phyloP scores from a whole-genome alignment of 2,113 vertebrate genomes.

The Gorilla gorilla region DNA sequence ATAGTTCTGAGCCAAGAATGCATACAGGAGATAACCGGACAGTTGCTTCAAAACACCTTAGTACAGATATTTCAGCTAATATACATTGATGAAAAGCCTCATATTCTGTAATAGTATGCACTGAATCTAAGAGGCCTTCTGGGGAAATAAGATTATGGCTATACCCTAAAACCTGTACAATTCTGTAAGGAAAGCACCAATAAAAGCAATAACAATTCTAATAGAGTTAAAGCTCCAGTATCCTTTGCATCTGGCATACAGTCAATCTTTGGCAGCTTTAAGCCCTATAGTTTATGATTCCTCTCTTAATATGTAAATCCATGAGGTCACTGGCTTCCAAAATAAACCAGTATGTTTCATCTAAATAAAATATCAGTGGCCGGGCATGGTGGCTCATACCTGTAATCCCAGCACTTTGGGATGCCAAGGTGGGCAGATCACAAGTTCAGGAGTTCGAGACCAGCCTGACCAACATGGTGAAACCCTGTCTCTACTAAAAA shows the following conservation, averaged over 20 bases:
- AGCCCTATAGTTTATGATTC: neutral
- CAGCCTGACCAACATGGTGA: too few relatives aligned
- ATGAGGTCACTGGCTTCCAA: neutral
- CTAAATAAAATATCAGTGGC: neutral
- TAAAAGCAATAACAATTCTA: too few relatives aligned
- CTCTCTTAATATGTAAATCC: neutral
- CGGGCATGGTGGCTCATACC: too few relatives aligned
- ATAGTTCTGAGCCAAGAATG: too few relatives aligned
- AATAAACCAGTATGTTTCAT: neutral
- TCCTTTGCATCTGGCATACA: neutral
- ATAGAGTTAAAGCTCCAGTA: neutral
- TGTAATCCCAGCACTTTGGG: too few relatives aligned
- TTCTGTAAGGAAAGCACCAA: neutral
- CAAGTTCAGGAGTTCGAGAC: too few relatives aligned
- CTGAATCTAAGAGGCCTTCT: neutral
- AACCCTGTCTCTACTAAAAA: too few relatives aligned
- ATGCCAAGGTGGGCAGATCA: too few relatives aligned
- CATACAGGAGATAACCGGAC: too few relatives aligned
- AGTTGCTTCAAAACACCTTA: too few relatives aligned
- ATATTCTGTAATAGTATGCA: neutral
- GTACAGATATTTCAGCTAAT: neutral
- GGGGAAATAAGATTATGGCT: neutral
- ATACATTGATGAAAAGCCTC: neutral
- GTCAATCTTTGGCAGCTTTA: neutral
- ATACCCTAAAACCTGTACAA: constrained; percentile 6